These are phyloP conservation scores for Papilio polyxenes DNA, from an alignment of 1,140 invertebrate species.

Conservation along the genomic window DNA sequence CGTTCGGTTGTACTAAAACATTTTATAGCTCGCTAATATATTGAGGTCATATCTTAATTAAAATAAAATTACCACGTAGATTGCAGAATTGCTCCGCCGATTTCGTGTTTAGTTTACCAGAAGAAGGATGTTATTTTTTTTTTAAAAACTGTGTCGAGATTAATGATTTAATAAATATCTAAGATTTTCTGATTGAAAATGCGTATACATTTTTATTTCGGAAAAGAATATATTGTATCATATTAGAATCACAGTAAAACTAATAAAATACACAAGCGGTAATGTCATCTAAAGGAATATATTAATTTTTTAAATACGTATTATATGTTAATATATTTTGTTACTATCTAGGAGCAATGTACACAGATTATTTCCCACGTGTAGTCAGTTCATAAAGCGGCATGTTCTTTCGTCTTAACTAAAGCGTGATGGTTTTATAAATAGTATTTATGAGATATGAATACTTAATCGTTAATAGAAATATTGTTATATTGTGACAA, in stretches of 20 bases:
- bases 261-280: not conserved
- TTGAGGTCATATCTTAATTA: conserved; percentile 28
- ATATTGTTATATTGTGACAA: no score
- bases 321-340: not conserved
- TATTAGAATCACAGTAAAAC: not conserved
- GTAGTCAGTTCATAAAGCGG: not conserved
- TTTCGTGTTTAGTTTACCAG: not conserved
- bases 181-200: no score
- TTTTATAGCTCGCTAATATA: conserved; percentile 37
- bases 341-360: not conserved
- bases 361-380: not conserved
- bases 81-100: not conserved
- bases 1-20: conserved; percentile 32
- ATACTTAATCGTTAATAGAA: no score
- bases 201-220: no score
- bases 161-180: not conserved
- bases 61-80: conserved; percentile 33
- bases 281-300: not conserved
- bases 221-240: not conserved
- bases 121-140: not conserved
- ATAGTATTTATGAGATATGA: no score
- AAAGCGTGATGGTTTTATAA: no score
- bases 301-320: not conserved
- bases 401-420: no score
- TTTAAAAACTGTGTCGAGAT: not conserved